Percentiles rank a stretch among this genome's conserved stretches.
Conservation (phyloP, 2,797 vertebrate species). For the Poeciliopsis turneri region DNA sequence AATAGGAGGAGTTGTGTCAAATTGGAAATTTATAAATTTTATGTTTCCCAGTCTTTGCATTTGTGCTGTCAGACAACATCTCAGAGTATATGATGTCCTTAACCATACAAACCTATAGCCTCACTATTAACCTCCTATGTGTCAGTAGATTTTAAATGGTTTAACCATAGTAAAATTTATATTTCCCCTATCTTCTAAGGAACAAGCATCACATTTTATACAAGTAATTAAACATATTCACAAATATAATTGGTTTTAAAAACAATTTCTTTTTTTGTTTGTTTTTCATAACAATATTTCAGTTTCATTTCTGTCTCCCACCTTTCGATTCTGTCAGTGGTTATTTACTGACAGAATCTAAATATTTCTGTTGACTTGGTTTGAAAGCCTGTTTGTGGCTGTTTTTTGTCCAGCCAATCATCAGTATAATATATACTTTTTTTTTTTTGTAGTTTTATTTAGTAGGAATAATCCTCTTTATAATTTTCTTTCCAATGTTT, state of each 20-base stretch:
- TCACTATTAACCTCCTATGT: not conserved
- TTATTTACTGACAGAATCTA: not conserved
- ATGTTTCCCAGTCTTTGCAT: slow-evolving; percentile 29
- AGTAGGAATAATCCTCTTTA: not conserved
- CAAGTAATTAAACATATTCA: not conserved
- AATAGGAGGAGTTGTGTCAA: slow-evolving; percentile 37
- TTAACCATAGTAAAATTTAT: not conserved
- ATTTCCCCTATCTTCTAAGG: not conserved
- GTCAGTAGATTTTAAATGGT: not conserved
- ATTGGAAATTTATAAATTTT: slow-evolving; percentile 54
- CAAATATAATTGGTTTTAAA: not conserved
- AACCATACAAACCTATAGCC: not conserved
- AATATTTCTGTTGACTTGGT: slow-evolving; percentile 11
- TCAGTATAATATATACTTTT: no score
- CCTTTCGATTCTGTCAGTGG: not conserved
- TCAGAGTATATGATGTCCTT: slow-evolving; percentile 43
- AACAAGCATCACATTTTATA: not conserved
- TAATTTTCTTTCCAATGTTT: not conserved
- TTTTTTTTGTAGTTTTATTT: not conserved
- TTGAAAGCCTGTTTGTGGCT: not conserved
- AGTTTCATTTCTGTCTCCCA: not conserved
- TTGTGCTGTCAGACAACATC: slow-evolving; percentile 41
- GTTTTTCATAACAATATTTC: not conserved
- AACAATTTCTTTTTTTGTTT: not conserved
- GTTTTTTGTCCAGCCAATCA: slow-evolving; percentile 1